Conservation (phyloP, 2,888 invertebrate genomes). For the Cremastinae sp. region DNA sequence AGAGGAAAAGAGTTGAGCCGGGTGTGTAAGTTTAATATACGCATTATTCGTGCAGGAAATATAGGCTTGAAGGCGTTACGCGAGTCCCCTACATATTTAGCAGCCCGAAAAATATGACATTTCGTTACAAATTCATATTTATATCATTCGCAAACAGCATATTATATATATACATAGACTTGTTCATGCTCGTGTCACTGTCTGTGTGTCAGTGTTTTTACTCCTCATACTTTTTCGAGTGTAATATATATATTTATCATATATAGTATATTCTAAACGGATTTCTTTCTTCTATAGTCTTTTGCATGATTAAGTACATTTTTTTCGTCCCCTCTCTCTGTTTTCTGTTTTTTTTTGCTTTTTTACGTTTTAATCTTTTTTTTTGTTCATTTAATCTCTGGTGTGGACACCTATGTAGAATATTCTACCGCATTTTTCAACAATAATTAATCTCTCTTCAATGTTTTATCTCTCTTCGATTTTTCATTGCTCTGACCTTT, state of each 20-base stretch:
- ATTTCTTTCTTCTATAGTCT: conserved; percentile 59
- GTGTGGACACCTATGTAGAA: conserved; percentile 66
- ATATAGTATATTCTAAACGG: conserved; percentile 69
- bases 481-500: neutral
- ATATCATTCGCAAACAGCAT: conserved; percentile 73
- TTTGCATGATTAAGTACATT: conserved; percentile 72
- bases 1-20: too few relatives aligned
- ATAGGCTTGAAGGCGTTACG: conserved; percentile 46
- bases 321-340: conserved; percentile 40
- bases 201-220: conserved; percentile 62
- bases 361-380: neutral
- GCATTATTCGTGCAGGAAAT: conserved; percentile 36
- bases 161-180: conserved; percentile 70
- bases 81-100: conserved; percentile 68
- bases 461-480: conserved; percentile 39
- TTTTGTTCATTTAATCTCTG: conserved; percentile 61
- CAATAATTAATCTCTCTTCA: conserved; percentile 55
- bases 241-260: conserved; percentile 58
- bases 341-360: too few relatives aligned
- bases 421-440: conserved; percentile 61
- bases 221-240: conserved; percentile 65
- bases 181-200: conserved; percentile 68
- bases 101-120: conserved; percentile 75
- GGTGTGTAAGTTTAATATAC: conserved; percentile 59
- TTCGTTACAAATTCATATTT: conserved; percentile 67